A percentile compares a stretch with the other conserved stretches of the same genome.
Conservation (phyloP, 2,113 vertebrate species). For the Podilymbus podiceps region DNA sequence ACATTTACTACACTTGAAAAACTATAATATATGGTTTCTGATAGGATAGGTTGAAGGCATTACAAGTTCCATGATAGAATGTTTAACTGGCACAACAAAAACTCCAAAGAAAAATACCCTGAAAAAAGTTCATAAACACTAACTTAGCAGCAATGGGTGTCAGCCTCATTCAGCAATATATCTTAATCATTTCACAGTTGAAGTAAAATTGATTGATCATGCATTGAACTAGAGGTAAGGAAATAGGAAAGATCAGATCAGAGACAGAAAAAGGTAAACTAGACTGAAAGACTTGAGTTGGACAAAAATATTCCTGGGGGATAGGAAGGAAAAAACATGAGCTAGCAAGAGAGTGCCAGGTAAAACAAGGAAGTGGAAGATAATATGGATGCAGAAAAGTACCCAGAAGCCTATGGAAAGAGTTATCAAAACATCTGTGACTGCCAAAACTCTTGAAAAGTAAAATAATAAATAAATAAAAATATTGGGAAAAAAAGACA, state of each 20-base stretch:
- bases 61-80: neutral
- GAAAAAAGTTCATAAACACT: neutral
- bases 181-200: neutral
- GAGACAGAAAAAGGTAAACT: neutral
- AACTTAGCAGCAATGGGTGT: neutral
- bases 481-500: neutral
- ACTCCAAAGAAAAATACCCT: conserved; percentile 2
- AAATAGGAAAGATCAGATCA: neutral
- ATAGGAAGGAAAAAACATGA: neutral
- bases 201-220: neutral
- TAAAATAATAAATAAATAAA: neutral
- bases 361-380: neutral
- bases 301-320: neutral
- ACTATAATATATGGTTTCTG: fast-evolving
- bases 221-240: neutral
- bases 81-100: neutral
- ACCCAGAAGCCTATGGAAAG: neutral
- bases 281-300: neutral
- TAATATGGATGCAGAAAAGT: neutral
- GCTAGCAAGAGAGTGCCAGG: neutral
- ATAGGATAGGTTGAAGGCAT: neutral
- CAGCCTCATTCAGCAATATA: neutral
- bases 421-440: neutral
- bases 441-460: neutral
- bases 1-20: neutral